Evolutionary conservation across 2,888 invertebrate species (phyloP), one percentile per base, ranked within the genome.

Genomic region (Listrodromus nycthemerus): DNA sequence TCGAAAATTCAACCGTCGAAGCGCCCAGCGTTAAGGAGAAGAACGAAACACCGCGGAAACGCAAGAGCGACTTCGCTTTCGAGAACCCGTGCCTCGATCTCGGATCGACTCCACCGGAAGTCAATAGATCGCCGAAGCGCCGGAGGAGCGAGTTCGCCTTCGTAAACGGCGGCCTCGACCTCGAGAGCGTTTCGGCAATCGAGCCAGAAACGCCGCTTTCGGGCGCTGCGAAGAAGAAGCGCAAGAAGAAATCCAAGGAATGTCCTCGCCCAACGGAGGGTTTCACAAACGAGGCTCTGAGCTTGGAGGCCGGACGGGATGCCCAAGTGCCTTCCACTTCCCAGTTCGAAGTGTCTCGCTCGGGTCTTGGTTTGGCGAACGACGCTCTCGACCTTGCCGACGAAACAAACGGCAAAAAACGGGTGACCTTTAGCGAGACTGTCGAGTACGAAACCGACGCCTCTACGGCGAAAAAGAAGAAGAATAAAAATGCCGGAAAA

Each of bases 381-480:
- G 88, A 85, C 69, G 93, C 89, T 8, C 84, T 93, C 33, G 92
- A 93, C 85, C 80, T 93, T 41, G 88, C 89, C 0, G 93, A 93
- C 69, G 93, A 93, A 76, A 85, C 61, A 13, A 73, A 63, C 16
- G 88, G 87, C 2, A 92, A 92, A 48, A 92, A 89, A 78, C 87
- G 91, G n/a, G 93, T 93, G 3, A 92, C 91, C 24, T 93, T 93
- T 79, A 92, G 92, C 75, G 91, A 93, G 76, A 88, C 89, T 19
- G 84, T 93, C 6, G 92, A 93, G 74, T 93, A 89, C 66, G 90
- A 89, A 61, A 89, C 88, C 0, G 91, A 92, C 85, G 83, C 88
- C 19, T 24, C 45, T 1, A 77, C 55, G 37, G 16, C 73, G 1
- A 90, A 89, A 19, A 89, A 88, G 58, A 89, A 89, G 37, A 82